Evolutionary conservation across 2,113 vertebrate species (phyloP).

Genomic region (Hyla sarda): DNA sequence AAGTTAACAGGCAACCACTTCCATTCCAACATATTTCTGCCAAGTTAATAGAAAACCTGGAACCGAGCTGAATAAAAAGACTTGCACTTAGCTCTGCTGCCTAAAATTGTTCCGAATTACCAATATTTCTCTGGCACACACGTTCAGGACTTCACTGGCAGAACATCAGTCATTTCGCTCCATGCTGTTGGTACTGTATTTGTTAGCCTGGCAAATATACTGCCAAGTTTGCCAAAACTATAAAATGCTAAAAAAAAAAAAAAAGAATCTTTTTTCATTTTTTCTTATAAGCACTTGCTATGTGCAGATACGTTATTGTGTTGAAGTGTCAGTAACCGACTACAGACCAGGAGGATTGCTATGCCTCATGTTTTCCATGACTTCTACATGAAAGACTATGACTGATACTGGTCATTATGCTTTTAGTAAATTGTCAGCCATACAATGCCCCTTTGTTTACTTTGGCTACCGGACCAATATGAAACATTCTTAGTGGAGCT

Average conservation of each 20-base stretch:
- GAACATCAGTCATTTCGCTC: background rate
- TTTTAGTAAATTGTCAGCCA: background rate
- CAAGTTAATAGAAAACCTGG: slow-evolving; percentile 56
- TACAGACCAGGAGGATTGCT: background rate
- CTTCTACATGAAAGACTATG: background rate
- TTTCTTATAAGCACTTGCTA: background rate
- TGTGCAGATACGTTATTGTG: background rate
- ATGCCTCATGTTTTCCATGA: background rate
- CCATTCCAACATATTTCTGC: slow-evolving; percentile 29
- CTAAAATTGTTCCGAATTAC: slow-evolving; percentile 31
- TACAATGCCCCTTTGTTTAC: background rate
- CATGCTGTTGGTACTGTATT: slow-evolving; percentile 12
- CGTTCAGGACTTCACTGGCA: slow-evolving; percentile 19
- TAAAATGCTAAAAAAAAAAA: too few relatives aligned
- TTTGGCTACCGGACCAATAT: background rate
- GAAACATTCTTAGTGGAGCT: too few relatives aligned
- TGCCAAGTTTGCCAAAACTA: background rate
- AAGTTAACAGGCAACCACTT: background rate
- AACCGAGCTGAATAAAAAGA: slow-evolving; percentile 17
- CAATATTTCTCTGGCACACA: slow-evolving; percentile 30
- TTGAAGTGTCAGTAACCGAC: background rate
- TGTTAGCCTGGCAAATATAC: slow-evolving; percentile 3
- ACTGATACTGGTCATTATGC: background rate
- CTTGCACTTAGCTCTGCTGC: background rate
- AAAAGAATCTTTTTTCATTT: too few relatives aligned